Base-by-base conservation (phyloP, 2,888 invertebrate species). In the Thecocarcelia acutangulata region DNA sequence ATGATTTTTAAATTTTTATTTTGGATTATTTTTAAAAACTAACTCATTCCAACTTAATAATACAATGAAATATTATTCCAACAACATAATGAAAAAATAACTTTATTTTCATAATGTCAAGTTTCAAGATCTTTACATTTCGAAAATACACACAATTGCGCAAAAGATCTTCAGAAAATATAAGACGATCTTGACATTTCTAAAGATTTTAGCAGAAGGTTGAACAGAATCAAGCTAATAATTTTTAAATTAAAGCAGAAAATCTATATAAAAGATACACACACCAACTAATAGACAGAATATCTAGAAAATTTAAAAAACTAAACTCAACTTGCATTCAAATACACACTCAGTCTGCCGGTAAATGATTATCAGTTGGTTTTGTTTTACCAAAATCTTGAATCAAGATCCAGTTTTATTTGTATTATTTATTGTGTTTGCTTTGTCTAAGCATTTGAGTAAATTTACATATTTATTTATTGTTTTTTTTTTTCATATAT, bases 341-440 rank as follows among this genome's bases (percentile, higher is more conserved):
- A 12, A 42, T 33, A 12, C 33, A 21, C 11, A 61, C 9, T 52
- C 33, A 13, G 48, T 48, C 13, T 24, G 28, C n/a, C 28, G 28
- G 28, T 61, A 17, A 73, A 48, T 19, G 17, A 9, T 15, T 46
- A 19, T 21, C 21, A 12, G 19, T 19, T 17, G 58, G 2, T 40
- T 13, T 5, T 58, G 19, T 24, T 33, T 28, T 42, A 13, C 37
- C 37, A 82, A 70, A 70, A 78, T 78, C 78, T 78, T 69, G 33
- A 70, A 74, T 48, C 66, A 63, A 73, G 52, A 70, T 70, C 59
- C 13, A 42, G 64, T 74, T 81, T 70, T 61, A 13, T 64, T 24
- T 66, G 24, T 68, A 40, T 21, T 48, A 48, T 56, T 48, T n/a
- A n/a, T n/a, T n/a, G n/a, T 66, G 9, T 66, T 50, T 58, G 28